These are phyloP conservation scores for Hermaeophaga mercurialis DNA, from an alignment of 2,888 invertebrate species.

Conservation along the genomic window DNA sequence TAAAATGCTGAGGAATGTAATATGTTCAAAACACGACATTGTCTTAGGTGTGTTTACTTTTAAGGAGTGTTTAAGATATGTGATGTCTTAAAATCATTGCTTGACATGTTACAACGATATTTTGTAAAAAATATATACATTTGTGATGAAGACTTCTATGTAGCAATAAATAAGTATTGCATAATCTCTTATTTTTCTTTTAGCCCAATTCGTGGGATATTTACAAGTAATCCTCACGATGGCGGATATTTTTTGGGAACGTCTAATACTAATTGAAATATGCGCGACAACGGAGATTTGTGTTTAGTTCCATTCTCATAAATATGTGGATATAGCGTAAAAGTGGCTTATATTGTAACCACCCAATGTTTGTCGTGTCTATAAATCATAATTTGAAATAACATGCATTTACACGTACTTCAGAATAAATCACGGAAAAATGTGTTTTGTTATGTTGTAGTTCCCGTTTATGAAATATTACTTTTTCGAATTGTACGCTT, in stretches of 20 bases:
- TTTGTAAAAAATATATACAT: too few relatives aligned
- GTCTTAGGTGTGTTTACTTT: too few relatives aligned
- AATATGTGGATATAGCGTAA: constrained; percentile 8
- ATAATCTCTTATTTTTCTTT: background rate
- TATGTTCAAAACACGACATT: too few relatives aligned
- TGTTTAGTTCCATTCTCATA: constrained; percentile 18
- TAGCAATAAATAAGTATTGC: background rate
- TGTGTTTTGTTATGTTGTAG: constrained; percentile 33
- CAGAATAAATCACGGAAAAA: constrained; percentile 42
- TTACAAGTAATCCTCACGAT: background rate
- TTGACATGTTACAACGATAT: too few relatives aligned
- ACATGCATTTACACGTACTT: constrained; percentile 38
- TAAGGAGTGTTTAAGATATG: too few relatives aligned
- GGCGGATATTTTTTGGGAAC: constrained; percentile 4
- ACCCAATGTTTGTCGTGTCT: constrained; percentile 26
- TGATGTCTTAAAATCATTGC: too few relatives aligned
- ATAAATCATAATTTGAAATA: constrained; percentile 41
- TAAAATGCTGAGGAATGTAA: too few relatives aligned
- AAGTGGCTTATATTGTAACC: constrained; percentile 34
- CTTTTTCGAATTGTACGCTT: constrained; percentile 34
- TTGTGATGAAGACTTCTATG: too few relatives aligned
- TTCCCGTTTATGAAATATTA: constrained; percentile 35
- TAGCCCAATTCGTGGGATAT: background rate
- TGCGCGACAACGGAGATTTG: constrained; percentile 28
- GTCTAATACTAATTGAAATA: constrained; percentile 31